Evolutionary conservation across 2,113 vertebrate species (phyloP).

Genomic region (Myrmecobius fasciatus): DNA sequence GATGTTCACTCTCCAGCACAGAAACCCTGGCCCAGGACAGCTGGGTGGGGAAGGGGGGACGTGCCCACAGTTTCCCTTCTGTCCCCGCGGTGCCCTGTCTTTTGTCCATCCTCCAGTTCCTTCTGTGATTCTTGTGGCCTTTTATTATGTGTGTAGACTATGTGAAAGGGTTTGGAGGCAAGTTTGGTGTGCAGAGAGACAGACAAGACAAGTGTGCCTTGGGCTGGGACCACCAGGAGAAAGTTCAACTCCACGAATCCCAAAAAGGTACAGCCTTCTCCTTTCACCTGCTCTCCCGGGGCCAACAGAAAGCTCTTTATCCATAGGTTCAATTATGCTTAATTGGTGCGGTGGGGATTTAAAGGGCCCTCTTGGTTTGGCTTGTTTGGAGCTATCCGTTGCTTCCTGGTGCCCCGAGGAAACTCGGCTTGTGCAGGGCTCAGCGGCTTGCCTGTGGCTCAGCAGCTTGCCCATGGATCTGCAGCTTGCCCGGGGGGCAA

Average conservation of each 20-base stretch:
- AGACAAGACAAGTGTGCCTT: conserved; percentile 96
- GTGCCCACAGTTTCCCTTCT: fast-evolving
- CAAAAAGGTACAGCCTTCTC: conserved; percentile 90
- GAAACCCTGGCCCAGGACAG: not conserved
- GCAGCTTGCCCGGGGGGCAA: fast-evolving
- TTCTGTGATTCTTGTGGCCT: conserved; percentile 48
- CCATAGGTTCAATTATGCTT: fast-evolving
- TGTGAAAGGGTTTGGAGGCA: conserved; percentile 96
- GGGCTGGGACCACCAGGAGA: conserved; percentile 99
- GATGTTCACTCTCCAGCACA: too few relatives aligned
- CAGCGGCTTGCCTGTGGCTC: too few relatives aligned
- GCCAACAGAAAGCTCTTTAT: fast-evolving
- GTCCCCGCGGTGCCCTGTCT: fast-evolving
- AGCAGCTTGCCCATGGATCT: too few relatives aligned
- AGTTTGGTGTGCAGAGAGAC: conserved; percentile 98
- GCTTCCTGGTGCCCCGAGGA: not conserved
- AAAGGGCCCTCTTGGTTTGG: not conserved
- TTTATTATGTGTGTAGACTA: conserved; percentile 89
- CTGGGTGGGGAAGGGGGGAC: not conserved
- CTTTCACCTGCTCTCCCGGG: fast-evolving
- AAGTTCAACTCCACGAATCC: conserved; percentile 95
- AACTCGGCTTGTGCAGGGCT: not conserved
- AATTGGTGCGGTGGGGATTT: not conserved
- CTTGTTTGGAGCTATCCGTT: not conserved
- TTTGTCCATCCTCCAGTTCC: not conserved